Evolutionary conservation across 35 echinoderm and acorn worm species (phyloP).

Genomic region (Lytechinus variegatus): DNA sequence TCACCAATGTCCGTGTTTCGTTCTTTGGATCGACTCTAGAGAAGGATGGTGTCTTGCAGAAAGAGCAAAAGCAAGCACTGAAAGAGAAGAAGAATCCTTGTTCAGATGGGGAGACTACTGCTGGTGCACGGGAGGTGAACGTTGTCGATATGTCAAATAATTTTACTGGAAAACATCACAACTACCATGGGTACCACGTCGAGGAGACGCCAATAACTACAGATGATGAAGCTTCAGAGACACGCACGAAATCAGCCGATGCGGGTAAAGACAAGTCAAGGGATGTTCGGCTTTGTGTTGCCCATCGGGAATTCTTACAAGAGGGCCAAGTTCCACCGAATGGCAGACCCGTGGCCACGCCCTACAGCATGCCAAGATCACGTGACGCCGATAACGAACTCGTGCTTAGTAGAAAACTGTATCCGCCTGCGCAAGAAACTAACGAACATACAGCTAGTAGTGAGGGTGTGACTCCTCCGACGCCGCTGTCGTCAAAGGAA

Average conservation of each 20-base stretch:
- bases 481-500: neutral
- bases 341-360: neutral
- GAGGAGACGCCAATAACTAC: slow-evolving; percentile 51
- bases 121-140: slow-evolving; percentile 38
- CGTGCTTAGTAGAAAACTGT: neutral
- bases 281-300: slow-evolving; percentile 42
- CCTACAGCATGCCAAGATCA: slow-evolving; percentile 22
- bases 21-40: neutral
- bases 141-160: slow-evolving; percentile 78
- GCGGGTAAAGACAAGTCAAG: slow-evolving; percentile 20
- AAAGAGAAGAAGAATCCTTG: neutral
- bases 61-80: neutral
- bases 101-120: neutral
- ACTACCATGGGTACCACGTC: slow-evolving; percentile 74
- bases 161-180: slow-evolving; percentile 62
- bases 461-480: neutral
- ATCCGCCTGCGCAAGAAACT: neutral
- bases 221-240: neutral
- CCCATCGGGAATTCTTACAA: slow-evolving; percentile 40
- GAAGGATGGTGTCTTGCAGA: neutral
- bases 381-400: neutral
- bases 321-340: neutral
- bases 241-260: neutral
- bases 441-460: neutral
- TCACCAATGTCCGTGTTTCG: slow-evolving; percentile 6